These are phyloP conservation scores for Euspilapteryx auroguttella DNA, from an alignment of 2,888 invertebrate genomes.

Conservation along the genomic window DNA sequence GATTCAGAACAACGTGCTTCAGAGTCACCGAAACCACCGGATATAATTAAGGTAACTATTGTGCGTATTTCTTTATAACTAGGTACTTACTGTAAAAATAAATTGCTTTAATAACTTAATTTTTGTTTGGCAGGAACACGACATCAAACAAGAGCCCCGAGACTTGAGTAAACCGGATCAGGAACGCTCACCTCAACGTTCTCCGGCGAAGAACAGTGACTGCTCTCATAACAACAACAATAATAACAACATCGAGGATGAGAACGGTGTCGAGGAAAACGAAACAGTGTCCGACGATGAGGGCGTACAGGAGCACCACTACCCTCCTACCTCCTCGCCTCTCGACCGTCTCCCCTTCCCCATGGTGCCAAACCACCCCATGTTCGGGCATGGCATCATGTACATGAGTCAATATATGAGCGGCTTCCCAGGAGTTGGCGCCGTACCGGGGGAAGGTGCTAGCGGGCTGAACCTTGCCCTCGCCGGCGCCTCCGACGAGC, in stretches of 20 bases:
- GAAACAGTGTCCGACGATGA: constrained; percentile 58
- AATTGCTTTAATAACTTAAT: too few species aligned
- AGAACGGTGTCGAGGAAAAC: constrained; percentile 49
- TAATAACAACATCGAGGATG: constrained; percentile 47
- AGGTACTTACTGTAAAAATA: neutral
- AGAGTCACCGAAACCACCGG: constrained; percentile 54
- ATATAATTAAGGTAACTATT: constrained; percentile 49
- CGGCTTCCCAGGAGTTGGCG: constrained; percentile 53
- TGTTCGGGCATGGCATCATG: constrained; percentile 90
- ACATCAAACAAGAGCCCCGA: constrained; percentile 57
- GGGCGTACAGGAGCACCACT: constrained; percentile 39
- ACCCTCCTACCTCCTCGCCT: constrained; percentile 37
- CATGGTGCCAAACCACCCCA: constrained; percentile 78
- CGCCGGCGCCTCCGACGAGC: constrained; percentile 74
- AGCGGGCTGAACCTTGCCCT: constrained; percentile 66
- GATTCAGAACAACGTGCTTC: constrained; percentile 49
- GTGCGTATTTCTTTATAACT: constrained; percentile 4
- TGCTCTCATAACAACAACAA: constrained; percentile 51
- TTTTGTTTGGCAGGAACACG: constrained; percentile 41
- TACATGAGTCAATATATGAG: constrained; percentile 88
- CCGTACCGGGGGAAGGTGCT: constrained; percentile 59
- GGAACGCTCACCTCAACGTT: constrained; percentile 44
- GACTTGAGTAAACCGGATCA: constrained; percentile 43
- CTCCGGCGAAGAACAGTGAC: constrained; percentile 59
- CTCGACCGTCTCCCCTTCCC: constrained; percentile 68